A percentile compares a stretch with the other conserved stretches of the same genome.
Evolutionary conservation across 1,140 invertebrate genomes (phyloP).

Genomic region (Lerema accius): DNA sequence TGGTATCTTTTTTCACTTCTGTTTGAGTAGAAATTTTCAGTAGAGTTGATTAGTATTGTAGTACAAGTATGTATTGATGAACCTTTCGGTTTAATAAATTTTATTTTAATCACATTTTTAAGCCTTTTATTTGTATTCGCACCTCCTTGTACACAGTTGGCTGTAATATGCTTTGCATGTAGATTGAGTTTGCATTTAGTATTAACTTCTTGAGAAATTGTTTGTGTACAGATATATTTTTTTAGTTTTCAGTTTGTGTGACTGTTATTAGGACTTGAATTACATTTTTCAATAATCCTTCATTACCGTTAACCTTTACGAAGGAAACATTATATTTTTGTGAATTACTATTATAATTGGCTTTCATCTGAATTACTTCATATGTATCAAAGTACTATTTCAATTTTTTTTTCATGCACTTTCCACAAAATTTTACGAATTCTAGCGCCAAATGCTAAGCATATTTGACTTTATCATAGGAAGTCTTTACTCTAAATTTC

Average conservation of each 20-base stretch:
- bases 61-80: conserved; percentile 29
- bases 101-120: conserved; percentile 61
- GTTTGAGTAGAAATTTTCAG: conserved; percentile 11
- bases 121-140: conserved; percentile 71
- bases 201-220: neutral
- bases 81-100: conserved; percentile 58
- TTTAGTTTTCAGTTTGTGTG: conserved; percentile 27
- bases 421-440: no score
- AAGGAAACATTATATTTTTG: conserved; percentile 41
- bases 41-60: conserved; percentile 41
- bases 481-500: no score
- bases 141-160: conserved; percentile 28
- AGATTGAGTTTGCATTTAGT: conserved; percentile 23
- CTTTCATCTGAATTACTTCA: no score
- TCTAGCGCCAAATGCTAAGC: no score
- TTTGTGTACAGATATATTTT: conserved; percentile 18
- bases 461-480: no score
- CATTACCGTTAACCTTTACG: conserved; percentile 32
- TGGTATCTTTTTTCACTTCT: conserved; percentile 23
- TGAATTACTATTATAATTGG: conserved; percentile 2
- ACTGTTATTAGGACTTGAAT: conserved; percentile 4
- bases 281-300: conserved; percentile 3
- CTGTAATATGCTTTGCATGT: conserved; percentile 42
- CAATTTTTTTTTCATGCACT: no score
- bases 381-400: no score